Conservation (phyloP, 2,113 vertebrate species). For the Tychaedon coryphoeus region DNA sequence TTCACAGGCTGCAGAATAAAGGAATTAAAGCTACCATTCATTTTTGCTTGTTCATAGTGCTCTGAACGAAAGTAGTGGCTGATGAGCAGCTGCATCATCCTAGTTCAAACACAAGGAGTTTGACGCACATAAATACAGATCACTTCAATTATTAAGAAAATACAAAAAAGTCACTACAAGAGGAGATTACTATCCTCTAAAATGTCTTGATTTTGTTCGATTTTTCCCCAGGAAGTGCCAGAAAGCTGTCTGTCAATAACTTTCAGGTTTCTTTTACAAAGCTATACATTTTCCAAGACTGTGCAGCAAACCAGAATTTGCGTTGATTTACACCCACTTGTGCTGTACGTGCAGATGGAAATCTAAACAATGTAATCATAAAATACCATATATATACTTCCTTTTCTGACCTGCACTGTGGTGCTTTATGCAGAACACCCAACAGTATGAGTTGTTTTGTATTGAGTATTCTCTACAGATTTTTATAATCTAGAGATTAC, state of each 20-base stretch:
- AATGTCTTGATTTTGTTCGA: constrained; percentile 17
- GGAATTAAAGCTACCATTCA: neutral
- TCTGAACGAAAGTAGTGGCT: neutral
- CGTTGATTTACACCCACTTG: constrained; percentile 46
- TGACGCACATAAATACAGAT: neutral
- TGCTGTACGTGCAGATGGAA: constrained; percentile 22
- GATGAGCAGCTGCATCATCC: neutral
- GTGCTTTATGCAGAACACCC: neutral
- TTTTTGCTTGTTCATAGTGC: neutral
- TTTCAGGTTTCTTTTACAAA: constrained; percentile 42
- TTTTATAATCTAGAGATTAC: neutral
- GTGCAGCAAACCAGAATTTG: constrained; percentile 32
- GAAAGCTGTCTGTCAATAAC: constrained; percentile 31
- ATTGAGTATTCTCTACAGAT: neutral
- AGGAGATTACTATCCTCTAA: neutral
- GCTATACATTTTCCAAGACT: constrained; percentile 29
- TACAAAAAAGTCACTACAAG: neutral
- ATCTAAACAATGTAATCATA: constrained; percentile 42
- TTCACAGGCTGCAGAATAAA: neutral
- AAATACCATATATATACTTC: neutral
- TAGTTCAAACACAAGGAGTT: neutral
- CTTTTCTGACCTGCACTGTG: neutral
- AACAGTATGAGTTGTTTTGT: neutral
- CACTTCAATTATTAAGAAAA: neutral
- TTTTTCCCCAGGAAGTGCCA: constrained; percentile 20